phyloP scores from a whole-genome alignment of 2,797 vertebrate genomes.

The Sitta carolinensis region DNA sequence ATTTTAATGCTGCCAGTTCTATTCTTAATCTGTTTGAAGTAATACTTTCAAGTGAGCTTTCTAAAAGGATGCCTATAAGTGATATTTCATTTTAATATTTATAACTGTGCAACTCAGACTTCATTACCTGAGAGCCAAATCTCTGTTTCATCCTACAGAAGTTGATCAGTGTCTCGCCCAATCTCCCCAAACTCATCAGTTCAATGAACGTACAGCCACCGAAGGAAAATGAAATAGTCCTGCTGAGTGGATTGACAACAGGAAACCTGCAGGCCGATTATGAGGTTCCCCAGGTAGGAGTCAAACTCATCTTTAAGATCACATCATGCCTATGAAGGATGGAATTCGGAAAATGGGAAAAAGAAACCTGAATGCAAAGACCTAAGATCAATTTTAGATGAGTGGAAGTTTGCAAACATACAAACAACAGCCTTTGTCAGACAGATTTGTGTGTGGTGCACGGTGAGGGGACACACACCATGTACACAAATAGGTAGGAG shows the following conservation, averaged over 20 bases:
- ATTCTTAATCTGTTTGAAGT: not conserved
- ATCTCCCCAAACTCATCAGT: constrained; percentile 89
- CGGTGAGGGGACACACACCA: accelerated
- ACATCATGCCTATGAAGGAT: not conserved
- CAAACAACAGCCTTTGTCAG: not conserved
- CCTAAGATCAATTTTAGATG: not conserved
- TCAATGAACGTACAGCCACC: constrained; percentile 88
- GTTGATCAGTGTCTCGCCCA: constrained; percentile 87
- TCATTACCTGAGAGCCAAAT: not conserved
- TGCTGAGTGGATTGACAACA: constrained; percentile 87
- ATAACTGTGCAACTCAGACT: not conserved
- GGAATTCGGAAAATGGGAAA: not conserved
- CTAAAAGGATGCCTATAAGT: not conserved
- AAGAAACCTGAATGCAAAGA: not conserved
- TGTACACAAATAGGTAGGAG: not conserved
- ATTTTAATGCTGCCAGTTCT: not conserved
- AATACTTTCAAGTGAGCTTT: not conserved
- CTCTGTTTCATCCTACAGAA: constrained; percentile 78
- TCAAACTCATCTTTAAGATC: not conserved
- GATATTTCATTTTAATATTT: not conserved
- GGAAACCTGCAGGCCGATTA: constrained; percentile 80
- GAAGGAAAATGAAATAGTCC: constrained; percentile 94
- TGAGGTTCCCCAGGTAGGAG: constrained; percentile 84
- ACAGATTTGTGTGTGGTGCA: not conserved
- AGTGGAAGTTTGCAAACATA: not conserved